phyloP scores from a whole-genome alignment of 2,888 invertebrate species.

The Cyclophora punctaria region DNA sequence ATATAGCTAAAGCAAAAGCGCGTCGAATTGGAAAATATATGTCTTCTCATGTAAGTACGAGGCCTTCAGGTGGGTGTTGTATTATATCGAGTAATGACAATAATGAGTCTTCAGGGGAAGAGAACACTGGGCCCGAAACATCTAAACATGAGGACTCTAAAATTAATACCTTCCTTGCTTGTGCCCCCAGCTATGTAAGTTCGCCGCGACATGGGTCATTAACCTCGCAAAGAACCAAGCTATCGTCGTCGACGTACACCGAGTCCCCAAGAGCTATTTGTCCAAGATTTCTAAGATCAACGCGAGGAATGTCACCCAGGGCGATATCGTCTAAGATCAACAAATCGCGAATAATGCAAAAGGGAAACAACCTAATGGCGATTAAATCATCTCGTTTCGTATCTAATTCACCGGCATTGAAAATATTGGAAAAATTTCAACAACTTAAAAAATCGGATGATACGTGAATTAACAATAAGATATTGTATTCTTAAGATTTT shows the following conservation, averaged over 20 bases:
- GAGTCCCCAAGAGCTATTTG: constrained; percentile 45
- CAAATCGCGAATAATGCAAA: constrained; percentile 7
- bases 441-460: constrained; percentile 37
- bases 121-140: constrained; percentile 22
- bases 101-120: constrained; percentile 25
- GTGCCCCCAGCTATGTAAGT: constrained; percentile 47
- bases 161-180: constrained; percentile 2
- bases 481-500: neutral
- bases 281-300: constrained; percentile 38
- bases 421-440: constrained; percentile 48
- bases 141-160: constrained; percentile 23
- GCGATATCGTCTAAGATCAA: constrained; percentile 25
- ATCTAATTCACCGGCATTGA: constrained; percentile 37
- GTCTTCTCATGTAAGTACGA: too few species aligned
- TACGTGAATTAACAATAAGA: neutral
- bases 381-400: constrained; percentile 36
- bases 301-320: constrained; percentile 26
- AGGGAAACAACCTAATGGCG: constrained; percentile 24
- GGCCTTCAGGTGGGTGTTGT: too few species aligned
- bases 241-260: constrained; percentile 40
- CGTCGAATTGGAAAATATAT: constrained; percentile 32
- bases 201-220: constrained; percentile 46
- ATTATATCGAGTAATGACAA: constrained; percentile 7
- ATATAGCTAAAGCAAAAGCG: constrained; percentile 46
- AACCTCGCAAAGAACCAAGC: constrained; percentile 30